Conservation (phyloP, 30 jellyfish, hydroid and myxozoan species). For the Hydra vulgaris region DNA sequence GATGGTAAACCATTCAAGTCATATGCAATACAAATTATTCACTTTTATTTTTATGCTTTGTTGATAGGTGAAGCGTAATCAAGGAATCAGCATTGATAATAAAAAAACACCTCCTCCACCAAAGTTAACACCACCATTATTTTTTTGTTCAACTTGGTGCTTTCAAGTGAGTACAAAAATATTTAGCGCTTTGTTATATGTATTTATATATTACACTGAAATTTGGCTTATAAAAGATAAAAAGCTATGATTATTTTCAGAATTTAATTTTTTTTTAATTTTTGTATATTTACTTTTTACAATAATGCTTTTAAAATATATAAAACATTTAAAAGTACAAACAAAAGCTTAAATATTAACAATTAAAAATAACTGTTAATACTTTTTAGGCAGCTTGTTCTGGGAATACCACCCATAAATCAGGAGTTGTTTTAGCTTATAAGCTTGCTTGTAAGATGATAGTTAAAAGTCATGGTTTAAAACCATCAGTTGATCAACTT, state of each 20-base stretch:
- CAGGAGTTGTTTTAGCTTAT: conserved; percentile 84
- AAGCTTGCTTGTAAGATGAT: conserved; percentile 82
- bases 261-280: too few species aligned
- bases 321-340: too few species aligned
- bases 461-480: conserved; percentile 47
- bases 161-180: conserved; percentile 61
- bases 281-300: not conserved
- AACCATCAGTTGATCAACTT: conserved; percentile 60
- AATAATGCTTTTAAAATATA: too few species aligned
- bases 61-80: conserved; percentile 65
- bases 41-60: not conserved
- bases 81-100: conserved; percentile 74
- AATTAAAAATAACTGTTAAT: not conserved
- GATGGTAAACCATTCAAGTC: too few species aligned
- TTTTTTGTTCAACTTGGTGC: conserved; percentile 82
- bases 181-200: not conserved
- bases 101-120: conserved; percentile 86
- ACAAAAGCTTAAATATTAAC: too few species aligned
- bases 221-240: too few species aligned
- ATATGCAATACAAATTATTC: too few species aligned
- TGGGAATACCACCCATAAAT: conserved; percentile 52
- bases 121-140: conserved; percentile 67
- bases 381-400: conserved; percentile 66
- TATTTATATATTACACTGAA: too few species aligned
- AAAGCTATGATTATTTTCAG: too few species aligned